phyloP scores from a whole-genome alignment of 1,140 invertebrate species.

The Bicyclus anynana region DNA sequence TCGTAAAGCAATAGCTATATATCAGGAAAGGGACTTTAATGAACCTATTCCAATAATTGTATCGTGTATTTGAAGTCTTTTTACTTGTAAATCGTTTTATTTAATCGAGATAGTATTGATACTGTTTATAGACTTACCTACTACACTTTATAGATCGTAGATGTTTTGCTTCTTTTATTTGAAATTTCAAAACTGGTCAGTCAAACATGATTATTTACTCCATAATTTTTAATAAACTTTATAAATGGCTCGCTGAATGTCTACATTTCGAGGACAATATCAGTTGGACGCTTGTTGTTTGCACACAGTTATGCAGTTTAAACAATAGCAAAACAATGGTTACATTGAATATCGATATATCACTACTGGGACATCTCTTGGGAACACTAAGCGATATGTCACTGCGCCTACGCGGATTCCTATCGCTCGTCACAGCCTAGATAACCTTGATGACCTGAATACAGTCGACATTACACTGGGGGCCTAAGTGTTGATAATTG shows the following conservation, averaged over 20 bases:
- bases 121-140: too few species aligned
- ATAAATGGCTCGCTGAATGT: too few species aligned
- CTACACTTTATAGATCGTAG: too few species aligned
- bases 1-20: neutral
- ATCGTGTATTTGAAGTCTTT: neutral
- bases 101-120: too few species aligned
- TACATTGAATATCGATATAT: slow-evolving; percentile 7
- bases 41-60: neutral
- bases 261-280: too few species aligned
- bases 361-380: slow-evolving; percentile 27
- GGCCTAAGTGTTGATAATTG: slow-evolving; percentile 17
- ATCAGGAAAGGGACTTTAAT: neutral
- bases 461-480: slow-evolving; percentile 29
- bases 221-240: too few species aligned
- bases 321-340: too few species aligned
- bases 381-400: slow-evolving; percentile 39
- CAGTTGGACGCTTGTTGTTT: too few species aligned
- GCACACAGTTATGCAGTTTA: too few species aligned
- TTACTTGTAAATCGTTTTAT: neutral
- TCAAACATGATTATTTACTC: too few species aligned
- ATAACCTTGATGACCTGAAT: slow-evolving; percentile 55
- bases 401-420: slow-evolving; percentile 54
- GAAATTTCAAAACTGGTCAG: too few species aligned
- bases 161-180: too few species aligned
- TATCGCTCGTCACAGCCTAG: slow-evolving; percentile 44